phyloP scores from a whole-genome alignment of 2,888 invertebrate genomes.

The Exocentrus adspersus region DNA sequence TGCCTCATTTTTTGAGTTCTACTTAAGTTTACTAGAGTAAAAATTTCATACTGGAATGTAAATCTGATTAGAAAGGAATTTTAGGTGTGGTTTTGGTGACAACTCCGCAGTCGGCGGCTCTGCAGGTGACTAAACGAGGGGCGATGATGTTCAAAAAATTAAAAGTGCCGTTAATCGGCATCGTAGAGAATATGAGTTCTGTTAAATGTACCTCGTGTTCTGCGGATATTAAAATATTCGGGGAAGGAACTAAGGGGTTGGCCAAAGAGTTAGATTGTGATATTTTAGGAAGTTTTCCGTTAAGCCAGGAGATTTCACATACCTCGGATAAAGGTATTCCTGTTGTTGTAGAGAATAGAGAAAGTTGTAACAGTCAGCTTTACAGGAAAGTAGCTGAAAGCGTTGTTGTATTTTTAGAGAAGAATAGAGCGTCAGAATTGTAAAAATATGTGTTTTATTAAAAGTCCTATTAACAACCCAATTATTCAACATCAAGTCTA shows the following conservation, averaged over 20 bases:
- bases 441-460: constrained; percentile 47
- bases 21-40: background rate
- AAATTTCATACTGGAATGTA: background rate
- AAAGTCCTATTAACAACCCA: constrained; percentile 48
- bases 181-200: constrained; percentile 91
- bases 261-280: constrained; percentile 73
- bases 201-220: constrained; percentile 82
- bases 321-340: constrained; percentile 81
- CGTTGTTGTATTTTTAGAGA: constrained; percentile 48
- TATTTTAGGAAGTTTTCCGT: constrained; percentile 77
- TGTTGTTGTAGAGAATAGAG: constrained; percentile 74
- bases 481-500: constrained; percentile 36
- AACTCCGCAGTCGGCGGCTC: constrained; percentile 89
- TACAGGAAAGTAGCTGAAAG: constrained; percentile 52
- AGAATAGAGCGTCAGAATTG: constrained; percentile 32
- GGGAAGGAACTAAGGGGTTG: constrained; percentile 70
- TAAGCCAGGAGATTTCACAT: constrained; percentile 75
- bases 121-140: constrained; percentile 87
- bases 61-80: too few relatives aligned
- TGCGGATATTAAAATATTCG: constrained; percentile 78
- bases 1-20: background rate
- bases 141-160: constrained; percentile 89
- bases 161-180: constrained; percentile 83
- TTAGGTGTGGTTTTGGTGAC: constrained; percentile 88
- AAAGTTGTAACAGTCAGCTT: constrained; percentile 50